Evolutionary conservation across 2,888 invertebrate genomes (phyloP).

Genomic region (Holacanthella duospinosa): DNA sequence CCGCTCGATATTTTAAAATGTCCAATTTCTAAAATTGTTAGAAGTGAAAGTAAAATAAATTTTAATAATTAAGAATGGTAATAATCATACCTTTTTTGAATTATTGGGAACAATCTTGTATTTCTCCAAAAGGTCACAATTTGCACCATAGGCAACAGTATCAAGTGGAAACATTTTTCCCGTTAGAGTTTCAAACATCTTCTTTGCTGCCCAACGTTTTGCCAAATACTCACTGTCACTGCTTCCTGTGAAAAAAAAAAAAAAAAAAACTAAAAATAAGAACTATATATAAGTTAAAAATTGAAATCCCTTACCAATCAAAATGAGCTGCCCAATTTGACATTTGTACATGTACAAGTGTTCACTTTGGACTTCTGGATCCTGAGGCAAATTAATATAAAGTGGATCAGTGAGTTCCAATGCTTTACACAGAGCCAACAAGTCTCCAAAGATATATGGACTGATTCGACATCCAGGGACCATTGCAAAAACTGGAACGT

Average conservation of each 20-base stretch:
- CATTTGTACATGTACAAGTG: constrained; percentile 18
- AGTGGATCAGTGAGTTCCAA: neutral
- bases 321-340: constrained; percentile 16
- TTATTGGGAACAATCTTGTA: neutral
- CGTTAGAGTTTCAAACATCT: constrained; percentile 20
- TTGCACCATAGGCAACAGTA: constrained; percentile 18
- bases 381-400: neutral
- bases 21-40: neutral
- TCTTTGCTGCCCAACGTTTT: constrained; percentile 20
- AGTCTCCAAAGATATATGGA: constrained; percentile 19
- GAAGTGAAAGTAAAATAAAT: neutral
- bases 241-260: constrained; percentile 12
- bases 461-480: constrained; percentile 25
- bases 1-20: neutral
- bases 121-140: constrained; percentile 8
- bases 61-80: neutral
- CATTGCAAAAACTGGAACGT: constrained; percentile 16
- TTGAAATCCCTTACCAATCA: constrained; percentile 8
- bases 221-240: constrained; percentile 26
- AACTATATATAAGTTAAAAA: neutral
- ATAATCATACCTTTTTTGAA: neutral
- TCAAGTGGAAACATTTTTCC: constrained; percentile 17
- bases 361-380: neutral
- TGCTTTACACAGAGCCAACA: constrained; percentile 14
- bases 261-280: constrained; percentile 6